These are phyloP conservation scores for Passer domesticus DNA, from an alignment of 2,113 vertebrate species.

Conservation along the genomic window DNA sequence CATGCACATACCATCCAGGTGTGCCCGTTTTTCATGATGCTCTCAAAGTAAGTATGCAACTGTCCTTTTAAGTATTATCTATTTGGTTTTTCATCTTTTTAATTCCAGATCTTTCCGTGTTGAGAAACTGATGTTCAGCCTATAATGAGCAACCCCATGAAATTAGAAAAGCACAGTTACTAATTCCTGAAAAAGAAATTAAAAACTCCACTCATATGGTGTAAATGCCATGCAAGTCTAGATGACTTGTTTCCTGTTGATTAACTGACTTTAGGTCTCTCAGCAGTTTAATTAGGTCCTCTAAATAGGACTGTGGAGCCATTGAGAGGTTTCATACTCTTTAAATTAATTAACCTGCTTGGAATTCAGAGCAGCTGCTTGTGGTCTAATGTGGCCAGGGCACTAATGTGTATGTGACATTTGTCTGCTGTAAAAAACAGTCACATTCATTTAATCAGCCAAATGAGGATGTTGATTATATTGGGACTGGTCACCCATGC, in stretches of 20 bases:
- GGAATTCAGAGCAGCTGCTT: background rate
- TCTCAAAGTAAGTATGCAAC: constrained; percentile 83
- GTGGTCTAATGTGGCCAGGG: background rate
- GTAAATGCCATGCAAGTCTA: background rate
- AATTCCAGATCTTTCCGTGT: background rate
- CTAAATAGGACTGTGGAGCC: background rate
- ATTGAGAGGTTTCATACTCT: background rate
- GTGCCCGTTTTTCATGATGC: constrained; percentile 98
- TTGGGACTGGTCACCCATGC: background rate
- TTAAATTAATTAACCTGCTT: background rate
- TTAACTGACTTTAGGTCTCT: background rate
- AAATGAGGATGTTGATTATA: background rate
- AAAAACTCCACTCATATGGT: background rate
- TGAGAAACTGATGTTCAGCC: background rate
- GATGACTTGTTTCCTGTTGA: background rate
- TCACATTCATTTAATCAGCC: background rate
- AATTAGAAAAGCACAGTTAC: background rate
- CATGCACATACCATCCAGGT: constrained; percentile 92
- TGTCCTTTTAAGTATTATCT: background rate
- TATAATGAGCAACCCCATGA: background rate
- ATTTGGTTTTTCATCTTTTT: background rate
- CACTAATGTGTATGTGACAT: background rate
- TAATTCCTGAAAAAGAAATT: background rate
- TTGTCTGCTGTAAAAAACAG: background rate
- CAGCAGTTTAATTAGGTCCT: background rate